Evolutionary conservation across 2,113 vertebrate species (phyloP).

Genomic region (Phylloscopus whistleri): DNA sequence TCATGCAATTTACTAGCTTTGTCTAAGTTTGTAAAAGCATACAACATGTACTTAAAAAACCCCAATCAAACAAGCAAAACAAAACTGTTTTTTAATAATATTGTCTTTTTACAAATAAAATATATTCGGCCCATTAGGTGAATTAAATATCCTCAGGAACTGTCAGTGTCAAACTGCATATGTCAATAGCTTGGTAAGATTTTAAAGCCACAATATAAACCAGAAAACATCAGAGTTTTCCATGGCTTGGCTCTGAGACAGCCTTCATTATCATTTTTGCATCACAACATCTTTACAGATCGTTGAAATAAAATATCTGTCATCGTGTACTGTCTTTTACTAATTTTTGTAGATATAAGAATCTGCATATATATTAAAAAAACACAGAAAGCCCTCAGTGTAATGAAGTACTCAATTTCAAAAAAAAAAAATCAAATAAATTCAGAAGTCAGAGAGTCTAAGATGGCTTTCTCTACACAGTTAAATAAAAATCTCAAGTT

Average conservation of each 20-base stretch:
- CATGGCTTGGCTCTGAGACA: not conserved
- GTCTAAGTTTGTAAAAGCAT: not conserved
- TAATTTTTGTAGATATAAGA: not conserved
- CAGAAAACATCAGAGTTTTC: not conserved
- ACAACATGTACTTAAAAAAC: not conserved
- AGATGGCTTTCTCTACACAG: not conserved
- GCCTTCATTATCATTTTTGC: not conserved
- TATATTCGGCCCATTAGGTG: not conserved
- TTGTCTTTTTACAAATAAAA: not conserved
- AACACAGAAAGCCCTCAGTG: accelerated
- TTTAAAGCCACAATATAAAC: not conserved
- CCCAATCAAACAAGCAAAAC: not conserved
- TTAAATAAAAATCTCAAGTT: not conserved
- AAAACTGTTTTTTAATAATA: not conserved
- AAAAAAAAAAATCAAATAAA: not conserved
- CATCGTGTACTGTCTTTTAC: not conserved
- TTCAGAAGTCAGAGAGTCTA: not conserved
- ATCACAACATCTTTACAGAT: not conserved
- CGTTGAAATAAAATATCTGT: not conserved
- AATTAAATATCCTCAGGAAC: not conserved
- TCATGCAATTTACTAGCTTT: not conserved
- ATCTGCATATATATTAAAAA: not conserved
- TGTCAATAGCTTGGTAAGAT: not conserved
- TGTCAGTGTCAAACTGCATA: not conserved
- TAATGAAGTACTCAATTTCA: not conserved